Percentiles rank a stretch among this genome's conserved stretches.
Conservation (phyloP, 35 echinoderm and acorn worm species). For the Heliocidaris erythrogramma region DNA sequence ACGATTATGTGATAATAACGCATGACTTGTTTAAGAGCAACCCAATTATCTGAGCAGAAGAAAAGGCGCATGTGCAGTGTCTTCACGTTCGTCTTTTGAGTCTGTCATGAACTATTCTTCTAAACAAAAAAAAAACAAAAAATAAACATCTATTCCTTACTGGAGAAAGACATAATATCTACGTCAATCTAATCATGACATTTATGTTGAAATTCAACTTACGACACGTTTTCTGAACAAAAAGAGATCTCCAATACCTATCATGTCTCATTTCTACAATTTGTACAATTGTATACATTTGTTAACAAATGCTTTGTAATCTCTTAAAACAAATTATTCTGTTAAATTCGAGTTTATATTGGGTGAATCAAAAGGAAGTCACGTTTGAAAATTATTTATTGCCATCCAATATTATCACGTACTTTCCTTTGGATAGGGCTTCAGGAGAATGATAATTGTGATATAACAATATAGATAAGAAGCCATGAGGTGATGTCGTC, state of each 20-base stretch:
- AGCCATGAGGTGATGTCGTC: no score
- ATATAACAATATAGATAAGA: no score
- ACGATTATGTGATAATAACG: neutral
- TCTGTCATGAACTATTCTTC: neutral
- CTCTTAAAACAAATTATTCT: neutral
- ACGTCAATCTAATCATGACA: neutral
- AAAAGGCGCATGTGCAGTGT: neutral
- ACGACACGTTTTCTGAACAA: neutral
- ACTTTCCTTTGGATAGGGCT: no score
- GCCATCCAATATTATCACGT: no score
- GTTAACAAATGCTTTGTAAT: neutral
- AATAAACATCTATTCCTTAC: neutral
- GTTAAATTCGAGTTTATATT: neutral
- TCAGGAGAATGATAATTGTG: no score
- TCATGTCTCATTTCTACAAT: no score
- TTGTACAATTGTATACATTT: neutral
- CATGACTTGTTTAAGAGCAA: neutral
- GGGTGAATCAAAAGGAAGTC: neutral
- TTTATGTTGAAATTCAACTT: neutral
- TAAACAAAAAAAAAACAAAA: neutral
- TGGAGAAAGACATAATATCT: neutral
- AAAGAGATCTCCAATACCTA: neutral
- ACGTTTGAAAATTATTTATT: neutral
- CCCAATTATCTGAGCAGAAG: neutral
- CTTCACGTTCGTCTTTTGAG: neutral